Conservation (phyloP, 2,113 vertebrate genomes). For the Ailuropoda melanoleuca region DNA sequence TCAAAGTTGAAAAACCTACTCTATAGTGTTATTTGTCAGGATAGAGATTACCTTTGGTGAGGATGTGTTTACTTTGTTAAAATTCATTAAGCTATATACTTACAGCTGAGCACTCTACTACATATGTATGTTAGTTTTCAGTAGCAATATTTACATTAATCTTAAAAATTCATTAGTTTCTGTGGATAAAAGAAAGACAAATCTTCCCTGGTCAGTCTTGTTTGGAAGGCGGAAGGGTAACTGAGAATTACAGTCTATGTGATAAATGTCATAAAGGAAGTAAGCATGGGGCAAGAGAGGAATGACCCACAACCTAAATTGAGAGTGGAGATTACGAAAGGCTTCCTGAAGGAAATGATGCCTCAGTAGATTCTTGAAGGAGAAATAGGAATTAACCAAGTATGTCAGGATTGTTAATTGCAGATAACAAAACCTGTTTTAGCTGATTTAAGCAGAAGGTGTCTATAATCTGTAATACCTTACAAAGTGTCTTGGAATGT, state of each 20-base stretch:
- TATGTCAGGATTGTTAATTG: background rate
- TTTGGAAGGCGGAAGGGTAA: background rate
- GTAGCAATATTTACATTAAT: background rate
- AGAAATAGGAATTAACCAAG: background rate
- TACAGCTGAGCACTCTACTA: background rate
- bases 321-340: background rate
- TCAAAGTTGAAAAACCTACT: background rate
- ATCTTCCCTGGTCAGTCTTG: background rate
- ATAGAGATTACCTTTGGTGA: background rate
- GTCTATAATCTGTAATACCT: background rate
- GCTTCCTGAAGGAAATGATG: background rate
- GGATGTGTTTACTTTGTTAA: background rate
- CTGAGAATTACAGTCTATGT: background rate
- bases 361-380: background rate
- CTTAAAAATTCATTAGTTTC: background rate
- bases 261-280: background rate
- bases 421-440: background rate
- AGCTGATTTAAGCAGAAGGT: background rate
- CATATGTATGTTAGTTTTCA: background rate
- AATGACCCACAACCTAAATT: background rate
- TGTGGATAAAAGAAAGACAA: background rate
- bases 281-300: background rate
- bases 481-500: background rate
- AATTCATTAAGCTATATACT: background rate
- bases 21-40: background rate